Conservation (phyloP, 2,888 invertebrate genomes). For the Argyresthia goedartella region DNA sequence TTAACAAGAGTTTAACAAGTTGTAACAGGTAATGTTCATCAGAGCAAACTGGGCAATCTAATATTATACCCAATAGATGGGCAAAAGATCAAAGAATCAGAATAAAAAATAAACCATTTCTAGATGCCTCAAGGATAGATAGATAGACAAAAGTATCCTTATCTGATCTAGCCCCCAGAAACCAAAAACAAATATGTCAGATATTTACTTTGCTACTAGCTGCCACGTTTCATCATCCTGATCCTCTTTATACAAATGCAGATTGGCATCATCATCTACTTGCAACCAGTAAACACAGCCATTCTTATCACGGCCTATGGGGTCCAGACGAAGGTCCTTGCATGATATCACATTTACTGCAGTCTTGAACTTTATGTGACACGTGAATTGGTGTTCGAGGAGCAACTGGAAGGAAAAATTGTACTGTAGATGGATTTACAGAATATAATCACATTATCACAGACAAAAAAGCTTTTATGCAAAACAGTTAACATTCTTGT, state of each 20-base stretch:
- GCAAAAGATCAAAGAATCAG: no score
- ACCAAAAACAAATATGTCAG: background rate
- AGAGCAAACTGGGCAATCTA: no score
- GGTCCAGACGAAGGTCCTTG: constrained; percentile 85
- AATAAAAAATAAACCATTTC: no score
- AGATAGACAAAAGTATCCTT: no score
- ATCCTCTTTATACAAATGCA: constrained; percentile 95
- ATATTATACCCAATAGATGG: no score
- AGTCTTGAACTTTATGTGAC: constrained; percentile 92
- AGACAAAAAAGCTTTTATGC: background rate
- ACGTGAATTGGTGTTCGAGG: constrained; percentile 95
- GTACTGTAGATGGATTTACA: background rate
- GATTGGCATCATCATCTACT: constrained; percentile 87
- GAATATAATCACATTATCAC: constrained; percentile 11
- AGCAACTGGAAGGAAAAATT: constrained; percentile 74
- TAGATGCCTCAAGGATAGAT: no score
- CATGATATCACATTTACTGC: constrained; percentile 84
- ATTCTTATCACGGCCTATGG: constrained; percentile 90
- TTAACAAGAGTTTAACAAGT: no score
- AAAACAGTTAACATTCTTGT: no score
- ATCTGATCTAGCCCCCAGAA: no score
- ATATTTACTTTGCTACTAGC: constrained; percentile 83
- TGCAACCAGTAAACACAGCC: constrained; percentile 97
- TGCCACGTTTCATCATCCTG: constrained; percentile 97
- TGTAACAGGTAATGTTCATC: no score